phyloP scores from a whole-genome alignment of 2,888 invertebrate genomes.

The Scrobipalpa costella region DNA sequence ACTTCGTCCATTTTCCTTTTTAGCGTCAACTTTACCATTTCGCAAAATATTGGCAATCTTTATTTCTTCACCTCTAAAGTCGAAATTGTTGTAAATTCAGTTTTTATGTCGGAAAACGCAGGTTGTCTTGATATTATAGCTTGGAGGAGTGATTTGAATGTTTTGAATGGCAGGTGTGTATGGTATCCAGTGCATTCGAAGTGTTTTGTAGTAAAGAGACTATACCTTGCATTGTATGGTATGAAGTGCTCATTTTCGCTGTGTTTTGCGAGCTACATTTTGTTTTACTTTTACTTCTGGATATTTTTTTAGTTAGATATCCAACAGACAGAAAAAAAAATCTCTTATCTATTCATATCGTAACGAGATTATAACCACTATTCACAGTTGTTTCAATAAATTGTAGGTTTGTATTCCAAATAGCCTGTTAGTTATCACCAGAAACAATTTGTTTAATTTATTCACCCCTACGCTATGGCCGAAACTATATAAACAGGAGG shows the following conservation, averaged over 20 bases:
- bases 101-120: background rate
- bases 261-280: too few relatives aligned
- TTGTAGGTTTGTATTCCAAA: conserved; percentile 19
- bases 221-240: too few relatives aligned
- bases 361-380: background rate
- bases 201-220: background rate
- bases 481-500: conserved; percentile 67
- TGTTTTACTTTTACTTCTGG: too few relatives aligned
- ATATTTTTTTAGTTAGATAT: too few relatives aligned
- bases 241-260: too few relatives aligned
- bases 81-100: background rate
- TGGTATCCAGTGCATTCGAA: background rate
- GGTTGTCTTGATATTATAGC: conserved; percentile 3
- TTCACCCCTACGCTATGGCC: conserved; percentile 64
- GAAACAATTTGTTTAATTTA: conserved; percentile 55
- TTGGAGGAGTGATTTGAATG: conserved; percentile 42
- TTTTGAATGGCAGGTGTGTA: conserved; percentile 45
- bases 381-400: background rate
- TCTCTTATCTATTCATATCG: too few relatives aligned
- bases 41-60: background rate
- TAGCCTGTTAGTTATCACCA: conserved; percentile 26
- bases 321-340: too few relatives aligned
- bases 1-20: background rate
- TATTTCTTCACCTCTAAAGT: background rate
- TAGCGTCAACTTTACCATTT: background rate